Conservation (phyloP, 2,113 vertebrate genomes). For the Pygoscelis antarcticus region DNA sequence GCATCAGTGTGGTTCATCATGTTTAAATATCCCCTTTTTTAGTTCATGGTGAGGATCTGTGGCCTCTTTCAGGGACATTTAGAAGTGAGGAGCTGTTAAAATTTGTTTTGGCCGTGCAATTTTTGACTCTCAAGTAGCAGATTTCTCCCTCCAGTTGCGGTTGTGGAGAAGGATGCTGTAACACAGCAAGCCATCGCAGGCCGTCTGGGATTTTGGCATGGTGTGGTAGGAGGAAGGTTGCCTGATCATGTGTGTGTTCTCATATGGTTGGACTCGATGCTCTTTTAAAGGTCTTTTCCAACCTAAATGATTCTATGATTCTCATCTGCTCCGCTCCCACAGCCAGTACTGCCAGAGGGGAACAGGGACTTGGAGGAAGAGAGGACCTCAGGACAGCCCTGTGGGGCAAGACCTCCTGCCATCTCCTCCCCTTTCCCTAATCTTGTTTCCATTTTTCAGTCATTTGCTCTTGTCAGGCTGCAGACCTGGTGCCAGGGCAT, state of each 20-base stretch:
- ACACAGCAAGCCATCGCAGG: accelerated
- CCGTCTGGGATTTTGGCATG: not conserved
- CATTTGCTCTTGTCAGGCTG: not conserved
- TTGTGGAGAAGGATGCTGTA: not conserved
- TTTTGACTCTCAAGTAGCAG: not conserved
- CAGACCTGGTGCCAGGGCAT: not conserved
- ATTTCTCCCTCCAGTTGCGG: not conserved
- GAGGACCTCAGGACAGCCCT: not conserved
- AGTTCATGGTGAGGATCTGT: not conserved
- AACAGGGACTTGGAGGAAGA: not conserved
- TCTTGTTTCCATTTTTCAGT: not conserved
- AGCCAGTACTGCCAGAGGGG: not conserved
- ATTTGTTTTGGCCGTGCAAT: accelerated
- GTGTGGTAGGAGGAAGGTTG: not conserved
- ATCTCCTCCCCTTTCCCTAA: not conserved
- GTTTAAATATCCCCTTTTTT: not conserved
- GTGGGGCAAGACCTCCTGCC: not conserved
- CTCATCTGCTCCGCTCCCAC: not conserved
- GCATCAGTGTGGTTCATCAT: not conserved
- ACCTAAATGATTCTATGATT: not conserved
- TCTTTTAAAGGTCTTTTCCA: not conserved
- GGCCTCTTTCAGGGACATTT: not conserved
- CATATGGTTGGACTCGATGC: not conserved
- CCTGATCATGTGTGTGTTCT: accelerated
- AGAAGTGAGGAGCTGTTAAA: not conserved